Evolutionary conservation across 2,888 invertebrate species (phyloP), one percentile per base, ranked within the genome.

Genomic region (Prenolepis imparis): DNA sequence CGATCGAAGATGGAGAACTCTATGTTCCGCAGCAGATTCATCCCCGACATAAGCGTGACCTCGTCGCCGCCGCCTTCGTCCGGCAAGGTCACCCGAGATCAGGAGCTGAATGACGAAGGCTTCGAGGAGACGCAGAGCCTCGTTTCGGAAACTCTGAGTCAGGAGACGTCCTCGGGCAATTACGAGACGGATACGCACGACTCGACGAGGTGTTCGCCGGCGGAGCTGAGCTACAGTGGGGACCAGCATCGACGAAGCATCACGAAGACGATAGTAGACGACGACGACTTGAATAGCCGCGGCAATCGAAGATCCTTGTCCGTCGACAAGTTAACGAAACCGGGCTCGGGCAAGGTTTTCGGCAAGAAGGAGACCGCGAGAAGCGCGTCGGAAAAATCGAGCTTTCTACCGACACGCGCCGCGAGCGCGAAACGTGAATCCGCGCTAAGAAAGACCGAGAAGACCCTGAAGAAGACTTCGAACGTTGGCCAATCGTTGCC

Each of bases 71-170:
- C 90, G 67, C 93, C 90, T 78, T 94, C 92, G 70, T 93, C 90
- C 75, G 95, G 88, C 24, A 93, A 92, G 84, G 93, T 81, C 84
- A 95, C 8, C 8, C 52, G 94, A 82, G 97, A 97, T 87, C 96
- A 96, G 87, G 98, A 98, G 91, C 94, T 97, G 64, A 97, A 98
- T 92, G 98, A 98, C 93, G 98, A 98, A 95, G 98, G 98, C 11
- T 98, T 98, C 92, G 98, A 98, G 94, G 98, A 98, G 95, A 98
- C 98, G 0, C 98, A 98, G 92, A 98, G 98, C 92, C 95, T 98
- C 74, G 97, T 98, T 91, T 98, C 98, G 0, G 98, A 98, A 93
- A 98, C 97, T 9, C 97, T 98, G 3, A 98, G 98, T 66, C 98
- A 98, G 91, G 98, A 98, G 63, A 97, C 98, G 1, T 98, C 98